Conservation (phyloP, 2,888 invertebrate species). For the Dryobotodes eremita region DNA sequence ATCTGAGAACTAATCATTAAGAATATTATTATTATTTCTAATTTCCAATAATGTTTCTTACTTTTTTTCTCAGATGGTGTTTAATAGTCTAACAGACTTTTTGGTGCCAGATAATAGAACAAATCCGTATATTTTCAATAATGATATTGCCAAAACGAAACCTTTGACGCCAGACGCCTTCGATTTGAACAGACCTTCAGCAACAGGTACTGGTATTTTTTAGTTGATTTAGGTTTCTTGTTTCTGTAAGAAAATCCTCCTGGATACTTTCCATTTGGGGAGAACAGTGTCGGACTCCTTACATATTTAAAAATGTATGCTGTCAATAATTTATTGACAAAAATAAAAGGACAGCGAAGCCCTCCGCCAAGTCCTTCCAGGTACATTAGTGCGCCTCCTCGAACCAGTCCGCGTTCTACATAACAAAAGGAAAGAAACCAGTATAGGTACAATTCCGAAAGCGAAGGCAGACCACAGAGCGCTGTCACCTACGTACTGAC, state of each 20-base stretch:
- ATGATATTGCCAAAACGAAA: conserved; percentile 73
- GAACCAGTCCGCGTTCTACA: not conserved
- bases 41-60: not conserved
- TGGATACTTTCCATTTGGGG: not conserved
- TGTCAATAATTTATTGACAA: not conserved
- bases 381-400: not conserved
- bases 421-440: not conserved
- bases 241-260: not conserved
- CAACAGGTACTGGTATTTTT: conserved; percentile 71
- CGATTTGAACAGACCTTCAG: conserved; percentile 71
- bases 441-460: not conserved
- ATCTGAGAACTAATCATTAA: not conserved
- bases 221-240: not conserved
- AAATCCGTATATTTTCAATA: conserved; percentile 76
- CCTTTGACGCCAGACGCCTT: conserved; percentile 74
- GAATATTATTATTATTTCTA: not conserved
- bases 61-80: conserved; percentile 77
- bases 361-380: not conserved
- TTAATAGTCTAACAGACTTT: conserved; percentile 80
- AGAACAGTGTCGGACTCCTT: not conserved
- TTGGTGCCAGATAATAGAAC: conserved; percentile 76
- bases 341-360: not conserved
- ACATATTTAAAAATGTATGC: not conserved
- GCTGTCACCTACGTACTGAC: not conserved
- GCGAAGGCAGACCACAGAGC: not conserved